Base-by-base conservation (phyloP, 2,113 vertebrate species). In the Hoplias malabaricus region DNA sequence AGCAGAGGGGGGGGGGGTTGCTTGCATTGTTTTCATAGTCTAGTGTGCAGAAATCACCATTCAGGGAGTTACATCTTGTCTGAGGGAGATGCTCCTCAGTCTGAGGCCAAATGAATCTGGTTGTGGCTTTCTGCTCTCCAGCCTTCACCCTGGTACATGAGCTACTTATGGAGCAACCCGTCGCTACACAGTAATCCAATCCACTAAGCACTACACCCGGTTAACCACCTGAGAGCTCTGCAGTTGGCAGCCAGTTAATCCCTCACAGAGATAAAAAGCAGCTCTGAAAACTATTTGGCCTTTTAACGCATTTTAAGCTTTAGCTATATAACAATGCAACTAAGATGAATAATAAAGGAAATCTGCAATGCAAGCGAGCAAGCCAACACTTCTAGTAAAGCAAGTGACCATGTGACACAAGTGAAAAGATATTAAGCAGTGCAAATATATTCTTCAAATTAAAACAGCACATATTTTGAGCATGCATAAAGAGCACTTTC, bases 121-220 rank as follows among this genome's bases (percentile, higher is more conserved):
- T 67, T 29, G 70, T 42, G 29, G 76, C 63, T 72, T 77, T 71
- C 70, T 57, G 56, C 53, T 75, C 75, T 65, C 46, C 50, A 76
- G 80, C 72, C 70, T 77, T 63, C 77, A 56, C 42, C 50, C 68
- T 82, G 34, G 70, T 74, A 75, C 63, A 78, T 59, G 80, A 79
- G 75, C 86, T 83, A 68, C 83, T 87, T 86, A 81, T 61, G 82
- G 57, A 84, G 63, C 61, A 82, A 36, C 21, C 73, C 34, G 33
- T 77, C 76, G 63, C 69, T 84, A 61, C 78, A 78, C 62, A 83
- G 68, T 85, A 87, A 89, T 87, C 82, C 69, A 84, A 82, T 85
- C 82, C 75, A 85, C 84, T 82, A 87, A 85, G 68, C 66, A 79
- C 80, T 80, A 85, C 77, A 83, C 70, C 76, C 50, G 67, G 68